A percentile compares a stretch with the other conserved stretches of the same genome.
phyloP scores from a whole-genome alignment of 2,797 vertebrate genomes.

The Coregonus sp. region DNA sequence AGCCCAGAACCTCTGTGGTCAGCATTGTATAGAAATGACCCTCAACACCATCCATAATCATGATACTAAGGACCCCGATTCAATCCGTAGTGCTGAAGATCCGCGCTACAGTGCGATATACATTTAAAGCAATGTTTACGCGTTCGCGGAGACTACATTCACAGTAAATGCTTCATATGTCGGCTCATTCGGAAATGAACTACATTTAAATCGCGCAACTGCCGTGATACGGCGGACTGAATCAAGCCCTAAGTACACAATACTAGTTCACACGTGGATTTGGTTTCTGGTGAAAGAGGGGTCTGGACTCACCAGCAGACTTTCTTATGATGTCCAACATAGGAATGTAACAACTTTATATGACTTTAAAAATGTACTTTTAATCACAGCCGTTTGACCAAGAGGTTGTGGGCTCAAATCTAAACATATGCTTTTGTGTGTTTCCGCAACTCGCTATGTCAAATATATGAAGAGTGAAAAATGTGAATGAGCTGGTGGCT shows the following conservation, averaged over 20 bases:
- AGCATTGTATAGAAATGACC: slow-evolving; percentile 5
- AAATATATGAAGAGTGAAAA: neutral
- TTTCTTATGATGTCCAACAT: neutral
- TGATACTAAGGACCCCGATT: neutral
- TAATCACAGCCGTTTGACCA: neutral
- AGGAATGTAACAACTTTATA: slow-evolving; percentile 1
- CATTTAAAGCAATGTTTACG: no score
- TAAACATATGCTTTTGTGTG: neutral
- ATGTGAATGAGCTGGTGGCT: neutral
- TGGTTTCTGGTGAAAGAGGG: neutral
- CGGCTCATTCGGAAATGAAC: no score
- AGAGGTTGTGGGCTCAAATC: neutral
- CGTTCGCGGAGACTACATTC: no score
- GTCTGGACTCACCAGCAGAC: neutral
- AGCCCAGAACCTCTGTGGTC: slow-evolving; percentile 22
- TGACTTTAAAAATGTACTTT: neutral
- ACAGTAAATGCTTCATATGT: no score
- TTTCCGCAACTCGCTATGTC: neutral
- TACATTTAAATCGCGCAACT: no score
- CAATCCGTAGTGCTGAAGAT: no score
- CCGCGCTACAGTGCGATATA: no score
- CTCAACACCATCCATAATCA: neutral
- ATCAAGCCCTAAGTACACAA: neutral
- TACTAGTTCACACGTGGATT: neutral
- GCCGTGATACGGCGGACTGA: no score